Evolutionary conservation across 2,113 vertebrate genomes (phyloP).

Genomic region (Hippocampus guttulatus): DNA sequence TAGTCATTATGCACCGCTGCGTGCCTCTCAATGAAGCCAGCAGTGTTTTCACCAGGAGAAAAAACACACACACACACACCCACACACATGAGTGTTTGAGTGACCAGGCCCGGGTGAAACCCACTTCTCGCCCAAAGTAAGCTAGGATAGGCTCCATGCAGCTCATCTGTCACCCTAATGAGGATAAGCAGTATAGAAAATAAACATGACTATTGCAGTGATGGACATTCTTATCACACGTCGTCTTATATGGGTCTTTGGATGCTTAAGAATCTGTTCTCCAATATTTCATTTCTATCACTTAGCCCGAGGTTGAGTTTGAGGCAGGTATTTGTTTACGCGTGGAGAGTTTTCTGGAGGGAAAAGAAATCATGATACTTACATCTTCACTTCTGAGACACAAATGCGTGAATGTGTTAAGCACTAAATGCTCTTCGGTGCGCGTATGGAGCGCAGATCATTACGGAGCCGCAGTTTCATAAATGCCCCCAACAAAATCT

Average conservation of each 20-base stretch:
- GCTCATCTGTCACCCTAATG: no score
- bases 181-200: no score
- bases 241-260: background rate
- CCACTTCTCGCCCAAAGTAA: no score
- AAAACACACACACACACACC: no score
- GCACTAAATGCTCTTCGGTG: background rate
- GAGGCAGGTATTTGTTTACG: constrained; percentile 26
- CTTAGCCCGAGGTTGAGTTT: constrained; percentile 6
- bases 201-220: background rate
- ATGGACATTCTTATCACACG: background rate
- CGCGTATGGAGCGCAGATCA: background rate
- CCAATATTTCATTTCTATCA: constrained; percentile 5
- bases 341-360: background rate
- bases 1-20: background rate
- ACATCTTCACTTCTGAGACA: background rate
- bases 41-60: no score
- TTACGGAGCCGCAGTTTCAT: background rate
- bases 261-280: background rate
- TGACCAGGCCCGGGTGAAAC: no score
- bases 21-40: no score
- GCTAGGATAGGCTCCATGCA: no score
- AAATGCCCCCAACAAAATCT: background rate
- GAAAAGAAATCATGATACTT: background rate
- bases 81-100: no score
- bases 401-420: background rate